Base-by-base conservation (phyloP, 2,113 vertebrate genomes). In the Lichenostomus cassidix region DNA sequence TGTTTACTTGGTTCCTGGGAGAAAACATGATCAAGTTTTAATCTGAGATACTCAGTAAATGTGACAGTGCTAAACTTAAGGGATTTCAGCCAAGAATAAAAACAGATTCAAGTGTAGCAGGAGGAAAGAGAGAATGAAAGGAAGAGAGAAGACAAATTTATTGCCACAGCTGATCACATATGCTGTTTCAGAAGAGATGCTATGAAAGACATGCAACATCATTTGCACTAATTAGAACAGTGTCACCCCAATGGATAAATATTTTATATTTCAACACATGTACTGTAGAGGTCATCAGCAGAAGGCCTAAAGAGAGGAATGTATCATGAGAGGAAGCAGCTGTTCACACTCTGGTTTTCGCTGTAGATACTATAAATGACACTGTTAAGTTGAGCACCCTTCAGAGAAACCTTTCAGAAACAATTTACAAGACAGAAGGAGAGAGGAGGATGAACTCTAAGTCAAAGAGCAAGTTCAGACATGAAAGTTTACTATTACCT, bases 201-300 rank as follows among this genome's bases (percentile, higher is more conserved):
- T 65, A 28, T 83, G 85, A 90, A 96, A 96, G 82, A 81, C 64
- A 53, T 28, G 80, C 29, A 94, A 91, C 75, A 90, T 95, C 71
- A 62, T 97, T 95, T 94, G 73, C 67, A 91, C 70, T 96, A 89
- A 96, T 97, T 97, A 97, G 87, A 90, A 74, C 39, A 80, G 62
- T 74, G 79, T 89, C 64, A 81, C 60, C 73, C n/a, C 65, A 58
- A 27, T 55, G 37, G 77, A 93, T 79, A 93, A 90, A 79, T 93
- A 94, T 93, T 95, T 97, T 58, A 83, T 24, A 94, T 95, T 96
- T 96, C 83, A 89, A 76, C 77, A 94, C 56, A 52, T 58, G 64
- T 89, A 56, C 59, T 91, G 49, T 33, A 65, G 80, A 92, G 88
- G 94, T 84, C 91, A 95, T 83, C 87, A 92, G 80, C 84, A 95